Evolutionary conservation across 2,797 vertebrate genomes (phyloP), one percentile per base, ranked within the genome.

Genomic region (Halcyon smyrnensis): DNA sequence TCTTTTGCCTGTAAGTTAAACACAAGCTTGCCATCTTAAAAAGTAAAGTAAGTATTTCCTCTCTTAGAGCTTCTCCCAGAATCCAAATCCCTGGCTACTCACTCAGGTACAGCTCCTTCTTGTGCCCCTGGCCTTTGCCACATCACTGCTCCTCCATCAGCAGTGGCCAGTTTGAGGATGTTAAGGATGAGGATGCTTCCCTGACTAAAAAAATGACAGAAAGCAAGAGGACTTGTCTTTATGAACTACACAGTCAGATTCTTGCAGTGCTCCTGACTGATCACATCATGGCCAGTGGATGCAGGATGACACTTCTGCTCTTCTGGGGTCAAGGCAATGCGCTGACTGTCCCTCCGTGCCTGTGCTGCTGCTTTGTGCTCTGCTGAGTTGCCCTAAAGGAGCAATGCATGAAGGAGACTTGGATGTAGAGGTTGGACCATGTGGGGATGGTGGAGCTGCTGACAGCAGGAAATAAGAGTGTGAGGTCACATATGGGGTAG

Each of bases 331-430:
- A 28, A 8, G 21, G 14, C 4, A 1, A 56, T 3, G 7, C 15
- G 23, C 32, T 36, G 30, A 15, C 46, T n/a, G 36, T 34, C 28
- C 30, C 59, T 69, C 76, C 34, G n/a, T 11, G 37, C 17, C 45
- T 7, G 3, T 1, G 3, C 54, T 60, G 68, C 45, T 71, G 28
- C 36, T 74, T 30, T 1, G 0, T 19, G 43, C n/a, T n/a, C 60
- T 83, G 20, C 28, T 28, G 28, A 81, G 34, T 1, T 54, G 14
- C 23, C 12, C 28, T 48, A 17, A 51, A 63, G 41, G 32, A 75
- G 5, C 23, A 57, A 18, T 0, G 0, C 19, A 20, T 0, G 0
- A 23, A 75, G 13, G 16, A 80, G 21, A 21, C 15, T 30, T 41
- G 11, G 21, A 57, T 17, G 57, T 62, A 32, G 69, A 54, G 20